A percentile compares a stretch with the other conserved stretches of the same genome.
Evolutionary conservation across 2,888 invertebrate genomes (phyloP).

Genomic region (Nasonia oneida): DNA sequence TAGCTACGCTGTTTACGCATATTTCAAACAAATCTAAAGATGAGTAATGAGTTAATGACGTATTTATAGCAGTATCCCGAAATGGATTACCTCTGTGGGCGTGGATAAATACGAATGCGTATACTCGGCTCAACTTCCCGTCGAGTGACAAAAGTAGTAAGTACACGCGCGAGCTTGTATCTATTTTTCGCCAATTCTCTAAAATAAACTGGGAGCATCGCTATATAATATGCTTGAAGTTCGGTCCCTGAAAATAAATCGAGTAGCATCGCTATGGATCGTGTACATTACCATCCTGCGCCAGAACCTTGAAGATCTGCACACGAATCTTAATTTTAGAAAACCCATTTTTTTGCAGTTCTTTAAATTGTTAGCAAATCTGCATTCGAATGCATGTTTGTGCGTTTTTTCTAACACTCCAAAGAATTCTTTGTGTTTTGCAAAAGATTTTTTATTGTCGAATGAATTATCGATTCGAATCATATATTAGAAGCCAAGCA

Average conservation of each 20-base stretch:
- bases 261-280: neutral
- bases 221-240: neutral
- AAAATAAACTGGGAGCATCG: slow-evolving; percentile 25
- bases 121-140: slow-evolving; percentile 5
- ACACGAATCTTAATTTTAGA: slow-evolving; percentile 3
- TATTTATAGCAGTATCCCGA: neutral
- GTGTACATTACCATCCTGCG: neutral
- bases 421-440: no score
- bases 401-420: neutral
- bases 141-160: slow-evolving; percentile 39
- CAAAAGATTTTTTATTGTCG: neutral
- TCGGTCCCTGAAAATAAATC: slow-evolving; percentile 41
- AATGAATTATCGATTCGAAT: neutral
- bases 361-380: neutral
- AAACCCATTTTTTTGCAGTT: neutral
- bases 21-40: neutral
- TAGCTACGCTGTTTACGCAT: neutral
- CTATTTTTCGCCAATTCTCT: slow-evolving; percentile 24
- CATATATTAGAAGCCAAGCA: neutral
- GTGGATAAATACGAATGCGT: neutral
- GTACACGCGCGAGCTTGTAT: neutral
- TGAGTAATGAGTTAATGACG: neutral
- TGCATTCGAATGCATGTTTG: neutral
- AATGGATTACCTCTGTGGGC: neutral
- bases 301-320: neutral